phyloP scores from a whole-genome alignment of 2,797 vertebrate genomes.

The Benthosema pterotum region DNA sequence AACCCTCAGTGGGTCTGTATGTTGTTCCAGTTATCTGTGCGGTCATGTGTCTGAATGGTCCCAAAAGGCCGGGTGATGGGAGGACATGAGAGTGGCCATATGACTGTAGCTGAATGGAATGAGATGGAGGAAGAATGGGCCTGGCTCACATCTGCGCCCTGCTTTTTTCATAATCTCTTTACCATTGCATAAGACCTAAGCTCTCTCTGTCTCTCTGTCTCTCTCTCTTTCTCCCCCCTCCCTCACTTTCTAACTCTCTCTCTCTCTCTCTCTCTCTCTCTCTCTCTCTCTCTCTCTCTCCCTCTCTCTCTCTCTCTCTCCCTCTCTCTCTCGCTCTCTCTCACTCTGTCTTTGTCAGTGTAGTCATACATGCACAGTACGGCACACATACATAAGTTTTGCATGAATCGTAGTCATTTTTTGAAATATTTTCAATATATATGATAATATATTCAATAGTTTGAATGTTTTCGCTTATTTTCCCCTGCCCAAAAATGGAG shows the following conservation, averaged over 20 bases:
- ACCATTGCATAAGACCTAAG: conserved; percentile 62
- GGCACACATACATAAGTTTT: conserved; percentile 1
- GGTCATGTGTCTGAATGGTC: conserved; percentile 8
- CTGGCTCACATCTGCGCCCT: conserved; percentile 67
- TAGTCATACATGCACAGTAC: too few species aligned
- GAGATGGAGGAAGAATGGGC: conserved; percentile 20
- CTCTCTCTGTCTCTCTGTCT: conserved; percentile 7
- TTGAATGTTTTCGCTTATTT: too few species aligned
- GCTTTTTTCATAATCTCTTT: conserved; percentile 74
- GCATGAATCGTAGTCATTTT: too few species aligned
- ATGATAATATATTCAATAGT: too few species aligned
- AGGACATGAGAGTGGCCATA: conserved; percentile 27
- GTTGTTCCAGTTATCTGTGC: neutral
- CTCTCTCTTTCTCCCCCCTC: conserved; percentile 7
- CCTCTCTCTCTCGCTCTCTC: conserved; percentile 20
- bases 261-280: conserved; percentile 1
- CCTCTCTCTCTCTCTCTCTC: conserved; percentile 7
- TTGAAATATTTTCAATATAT: too few species aligned
- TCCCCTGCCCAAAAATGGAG: too few species aligned
- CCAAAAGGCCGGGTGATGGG: neutral
- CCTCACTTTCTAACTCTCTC: too few species aligned
- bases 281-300: neutral
- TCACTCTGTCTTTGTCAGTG: neutral
- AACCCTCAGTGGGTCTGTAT: too few species aligned
- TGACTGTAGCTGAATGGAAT: conserved; percentile 29